Evolutionary conservation across 2,888 invertebrate genomes (phyloP), one percentile per base, ranked within the genome.

Genomic region (Idaea biselata): DNA sequence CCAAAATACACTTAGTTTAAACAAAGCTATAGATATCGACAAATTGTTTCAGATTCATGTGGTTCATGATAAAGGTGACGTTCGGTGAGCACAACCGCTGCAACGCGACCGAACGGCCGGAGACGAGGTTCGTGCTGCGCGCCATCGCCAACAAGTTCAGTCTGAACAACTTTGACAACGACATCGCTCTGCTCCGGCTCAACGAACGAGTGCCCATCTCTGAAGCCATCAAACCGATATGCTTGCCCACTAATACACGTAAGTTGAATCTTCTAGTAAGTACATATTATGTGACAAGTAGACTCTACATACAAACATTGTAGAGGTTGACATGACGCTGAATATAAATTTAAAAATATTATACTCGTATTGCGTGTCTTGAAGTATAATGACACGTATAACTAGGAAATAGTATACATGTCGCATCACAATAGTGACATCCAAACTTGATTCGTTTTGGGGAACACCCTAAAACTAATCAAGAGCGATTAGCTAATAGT

Each of bases 61-160:
- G 97, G 97, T 97, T 97, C 88, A 96, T 97, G 96, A 96, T 97
- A 83, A 97, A 96, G 87, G 96, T 97, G 69, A 96, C 97, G 16
- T 96, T 97, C 75, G 97, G 97, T 0, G 97, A 97, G 83, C 97
- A 97, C 83, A 96, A 97, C 86, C 94, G 97, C 58, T 97, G 97
- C 87, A 94, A 95, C 75, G 94, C 95, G 60, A 95, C 95, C 56
- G 87, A 87, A 58, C 93, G 95, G 59, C 96, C 96, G 0, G 97
- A 97, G 85, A 95, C 96, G 0, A 94, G 97, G 72, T 97, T 96
- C 82, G 97, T 97, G 57, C 84, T 97, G 32, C 92, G 97, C 60
- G 96, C 96, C 58, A 94, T 96, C 62, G 94, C 95, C 8, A 96
- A 97, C 71, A 95, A 96, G 75, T 98, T 97, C 88, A 97, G 96